These are phyloP conservation scores for Netta rufina DNA, from an alignment of 2,797 vertebrate species.

Conservation along the genomic window DNA sequence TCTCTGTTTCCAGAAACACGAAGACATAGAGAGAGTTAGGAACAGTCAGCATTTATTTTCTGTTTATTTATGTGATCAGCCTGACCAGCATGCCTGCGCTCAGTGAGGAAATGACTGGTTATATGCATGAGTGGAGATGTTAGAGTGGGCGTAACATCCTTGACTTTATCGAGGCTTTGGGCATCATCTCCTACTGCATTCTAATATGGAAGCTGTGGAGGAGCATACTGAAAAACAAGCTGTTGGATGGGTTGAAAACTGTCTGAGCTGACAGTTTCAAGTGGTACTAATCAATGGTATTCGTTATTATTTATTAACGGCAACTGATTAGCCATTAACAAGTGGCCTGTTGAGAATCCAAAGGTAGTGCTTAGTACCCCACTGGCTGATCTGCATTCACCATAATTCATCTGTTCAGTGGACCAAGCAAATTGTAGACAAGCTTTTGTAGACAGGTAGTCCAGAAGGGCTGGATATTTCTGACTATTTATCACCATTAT, in stretches of 20 bases:
- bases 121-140: fast-evolving
- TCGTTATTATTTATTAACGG: background rate
- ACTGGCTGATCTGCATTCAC: background rate
- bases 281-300: background rate
- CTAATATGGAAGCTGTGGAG: background rate
- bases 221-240: background rate
- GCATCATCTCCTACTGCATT: fast-evolving
- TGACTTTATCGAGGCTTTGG: background rate
- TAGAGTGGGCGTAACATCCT: background rate
- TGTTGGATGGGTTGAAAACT: background rate
- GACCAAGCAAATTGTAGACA: background rate
- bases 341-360: background rate
- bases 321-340: background rate
- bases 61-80: background rate
- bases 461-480: background rate
- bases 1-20: background rate
- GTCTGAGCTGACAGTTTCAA: background rate
- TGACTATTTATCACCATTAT: background rate
- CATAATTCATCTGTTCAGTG: background rate
- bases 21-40: background rate
- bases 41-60: background rate
- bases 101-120: background rate
- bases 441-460: background rate
- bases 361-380: background rate
- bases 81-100: background rate